phyloP scores from a whole-genome alignment of 2,888 invertebrate species.

The Palloptera scutellata region DNA sequence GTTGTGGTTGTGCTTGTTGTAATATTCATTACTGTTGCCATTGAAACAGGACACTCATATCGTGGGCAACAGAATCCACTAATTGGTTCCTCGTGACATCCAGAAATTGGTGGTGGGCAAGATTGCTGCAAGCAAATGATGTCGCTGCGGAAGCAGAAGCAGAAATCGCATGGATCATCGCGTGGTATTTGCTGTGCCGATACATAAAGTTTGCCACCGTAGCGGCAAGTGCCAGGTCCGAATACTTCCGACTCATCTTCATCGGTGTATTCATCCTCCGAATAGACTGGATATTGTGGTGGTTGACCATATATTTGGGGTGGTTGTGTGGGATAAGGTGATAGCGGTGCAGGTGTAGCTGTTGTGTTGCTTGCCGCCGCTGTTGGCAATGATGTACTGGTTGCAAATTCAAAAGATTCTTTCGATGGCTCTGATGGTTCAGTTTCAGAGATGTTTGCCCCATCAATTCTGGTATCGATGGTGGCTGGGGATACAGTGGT shows the following conservation, averaged over 20 bases:
- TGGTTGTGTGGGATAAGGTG: constrained; percentile 43
- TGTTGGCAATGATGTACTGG: constrained; percentile 24
- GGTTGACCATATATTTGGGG: constrained; percentile 52
- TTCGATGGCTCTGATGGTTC: constrained; percentile 25
- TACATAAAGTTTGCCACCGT: constrained; percentile 90
- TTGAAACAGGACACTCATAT: constrained; percentile 91
- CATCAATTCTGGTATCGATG: constrained; percentile 44
- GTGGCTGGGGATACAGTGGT: constrained; percentile 41
- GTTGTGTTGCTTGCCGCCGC: constrained; percentile 44
- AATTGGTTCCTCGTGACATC: constrained; percentile 91
- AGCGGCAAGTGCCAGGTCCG: constrained; percentile 90
- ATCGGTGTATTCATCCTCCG: constrained; percentile 71
- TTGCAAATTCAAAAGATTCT: constrained; percentile 8
- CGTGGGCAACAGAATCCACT: constrained; percentile 94
- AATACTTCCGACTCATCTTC: constrained; percentile 79
- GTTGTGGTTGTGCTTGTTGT: constrained; percentile 90
- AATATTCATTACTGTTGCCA: constrained; percentile 81
- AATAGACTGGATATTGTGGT: constrained; percentile 55
- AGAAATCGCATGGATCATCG: constrained; percentile 95
- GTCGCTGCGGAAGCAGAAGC: constrained; percentile 96
- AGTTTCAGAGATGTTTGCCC: constrained; percentile 31
- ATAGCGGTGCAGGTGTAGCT: constrained; percentile 15
- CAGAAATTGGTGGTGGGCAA: constrained; percentile 91
- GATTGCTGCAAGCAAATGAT: constrained; percentile 95
- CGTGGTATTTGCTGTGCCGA: constrained; percentile 95